Evolutionary conservation across 2,113 vertebrate species (phyloP).

Genomic region (Oenanthe oenanthe): DNA sequence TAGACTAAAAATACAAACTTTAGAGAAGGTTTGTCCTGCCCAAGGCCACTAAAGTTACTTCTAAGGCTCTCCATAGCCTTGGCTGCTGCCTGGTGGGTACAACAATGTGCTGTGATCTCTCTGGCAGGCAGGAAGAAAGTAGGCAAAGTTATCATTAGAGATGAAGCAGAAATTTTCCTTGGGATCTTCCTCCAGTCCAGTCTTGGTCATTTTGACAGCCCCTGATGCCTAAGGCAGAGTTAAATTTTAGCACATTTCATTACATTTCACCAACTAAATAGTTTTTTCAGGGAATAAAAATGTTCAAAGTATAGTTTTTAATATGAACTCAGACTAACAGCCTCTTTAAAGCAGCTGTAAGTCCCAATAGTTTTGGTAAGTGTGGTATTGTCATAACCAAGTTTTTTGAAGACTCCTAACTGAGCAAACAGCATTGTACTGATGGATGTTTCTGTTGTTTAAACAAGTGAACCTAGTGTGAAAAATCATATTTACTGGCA

Average conservation of each 20-base stretch:
- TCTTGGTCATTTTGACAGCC: not conserved
- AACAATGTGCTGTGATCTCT: not conserved
- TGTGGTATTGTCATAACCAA: not conserved
- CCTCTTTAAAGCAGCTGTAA: not conserved
- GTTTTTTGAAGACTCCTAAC: not conserved
- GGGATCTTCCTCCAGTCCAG: not conserved
- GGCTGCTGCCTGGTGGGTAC: not conserved
- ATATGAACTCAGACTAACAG: rapidly evolving
- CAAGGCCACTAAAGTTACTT: not conserved
- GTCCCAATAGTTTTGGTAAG: not conserved
- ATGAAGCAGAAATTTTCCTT: not conserved
- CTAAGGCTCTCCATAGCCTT: not conserved
- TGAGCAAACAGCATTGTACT: not conserved
- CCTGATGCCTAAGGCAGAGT: not conserved
- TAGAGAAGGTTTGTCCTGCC: not conserved
- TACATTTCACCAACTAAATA: not conserved
- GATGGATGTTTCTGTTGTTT: not conserved
- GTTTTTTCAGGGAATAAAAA: not conserved
- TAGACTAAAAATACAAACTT: not conserved
- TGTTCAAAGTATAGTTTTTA: not conserved
- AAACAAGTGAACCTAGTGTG: not conserved
- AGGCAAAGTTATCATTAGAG: not conserved
- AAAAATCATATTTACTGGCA: not conserved
- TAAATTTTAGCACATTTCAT: not conserved
- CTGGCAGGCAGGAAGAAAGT: not conserved